Percentiles rank a stretch among this genome's conserved stretches.
Conservation (phyloP, 2,797 vertebrate genomes). For the Psittacula derbiana region DNA sequence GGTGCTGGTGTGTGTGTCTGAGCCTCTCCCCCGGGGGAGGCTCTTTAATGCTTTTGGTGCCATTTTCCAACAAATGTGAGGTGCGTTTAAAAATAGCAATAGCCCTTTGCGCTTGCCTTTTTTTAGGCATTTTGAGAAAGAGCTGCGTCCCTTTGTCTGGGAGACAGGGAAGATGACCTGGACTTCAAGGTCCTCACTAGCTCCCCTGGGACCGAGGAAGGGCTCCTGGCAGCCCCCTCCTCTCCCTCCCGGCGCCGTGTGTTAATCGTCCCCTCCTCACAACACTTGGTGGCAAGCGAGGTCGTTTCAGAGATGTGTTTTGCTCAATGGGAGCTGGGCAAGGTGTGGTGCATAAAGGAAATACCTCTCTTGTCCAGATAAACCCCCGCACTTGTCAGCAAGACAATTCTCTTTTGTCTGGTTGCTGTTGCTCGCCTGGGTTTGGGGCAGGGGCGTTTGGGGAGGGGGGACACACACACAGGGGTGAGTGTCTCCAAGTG, state of each 20-base stretch:
- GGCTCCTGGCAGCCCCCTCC: not conserved
- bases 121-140: slow-evolving; percentile 76
- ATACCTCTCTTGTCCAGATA: slow-evolving; percentile 40
- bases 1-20: not conserved
- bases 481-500: not conserved
- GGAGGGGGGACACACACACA: not conserved
- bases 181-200: slow-evolving; percentile 52
- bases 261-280: slow-evolving; percentile 37
- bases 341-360: slow-evolving; percentile 41
- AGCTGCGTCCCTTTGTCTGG: slow-evolving; percentile 62
- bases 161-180: not conserved
- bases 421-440: not conserved
- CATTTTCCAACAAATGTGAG: slow-evolving; percentile 74
- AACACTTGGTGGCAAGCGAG: slow-evolving; percentile 33
- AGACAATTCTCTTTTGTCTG: slow-evolving; percentile 49
- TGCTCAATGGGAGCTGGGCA: slow-evolving; percentile 10
- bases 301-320: slow-evolving; percentile 47
- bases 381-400: slow-evolving; percentile 45
- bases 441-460: slow-evolving; percentile 18
- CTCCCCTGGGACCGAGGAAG: slow-evolving; percentile 24
- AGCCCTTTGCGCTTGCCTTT: slow-evolving; percentile 76
- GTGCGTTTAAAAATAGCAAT: slow-evolving; percentile 83
- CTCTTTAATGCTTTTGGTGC: slow-evolving; percentile 57
- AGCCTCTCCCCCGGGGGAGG: not conserved
- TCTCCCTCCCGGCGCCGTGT: not conserved